phyloP scores from a whole-genome alignment of 1,140 invertebrate genomes.

The Rhizoglyphus robini region DNA sequence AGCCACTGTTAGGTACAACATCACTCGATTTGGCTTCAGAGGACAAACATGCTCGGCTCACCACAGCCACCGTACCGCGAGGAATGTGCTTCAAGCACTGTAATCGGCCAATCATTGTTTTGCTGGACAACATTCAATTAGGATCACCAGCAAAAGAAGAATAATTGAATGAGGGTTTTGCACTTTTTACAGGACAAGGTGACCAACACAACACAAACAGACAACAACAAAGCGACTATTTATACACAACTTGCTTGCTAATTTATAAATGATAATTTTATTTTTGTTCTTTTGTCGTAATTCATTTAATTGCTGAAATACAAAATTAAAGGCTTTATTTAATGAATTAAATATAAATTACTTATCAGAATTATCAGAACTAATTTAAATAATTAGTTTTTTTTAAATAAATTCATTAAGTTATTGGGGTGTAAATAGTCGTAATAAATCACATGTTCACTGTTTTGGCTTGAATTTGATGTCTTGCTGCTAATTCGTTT shows the following conservation, averaged over 20 bases:
- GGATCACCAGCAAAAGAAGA: too few relatives aligned
- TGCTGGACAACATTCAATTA: too few relatives aligned
- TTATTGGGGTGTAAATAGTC: background rate
- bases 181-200: background rate
- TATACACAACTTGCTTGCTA: too few relatives aligned
- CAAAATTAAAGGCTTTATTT: background rate
- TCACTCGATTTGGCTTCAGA: too few relatives aligned
- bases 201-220: background rate
- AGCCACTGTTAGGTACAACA: background rate
- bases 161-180: too few relatives aligned
- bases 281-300: background rate
- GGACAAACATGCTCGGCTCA: too few relatives aligned
- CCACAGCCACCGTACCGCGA: too few relatives aligned
- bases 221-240: background rate
- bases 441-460: background rate
- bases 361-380: background rate
- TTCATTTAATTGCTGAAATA: background rate
- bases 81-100: too few relatives aligned
- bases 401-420: background rate
- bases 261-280: too few relatives aligned
- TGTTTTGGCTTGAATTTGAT: background rate
- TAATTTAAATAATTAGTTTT: background rate
- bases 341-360: background rate
- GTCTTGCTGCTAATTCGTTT: too few relatives aligned
- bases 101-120: too few relatives aligned